phyloP scores from a whole-genome alignment of 1,140 invertebrate genomes.

The Danaus melanippus region DNA sequence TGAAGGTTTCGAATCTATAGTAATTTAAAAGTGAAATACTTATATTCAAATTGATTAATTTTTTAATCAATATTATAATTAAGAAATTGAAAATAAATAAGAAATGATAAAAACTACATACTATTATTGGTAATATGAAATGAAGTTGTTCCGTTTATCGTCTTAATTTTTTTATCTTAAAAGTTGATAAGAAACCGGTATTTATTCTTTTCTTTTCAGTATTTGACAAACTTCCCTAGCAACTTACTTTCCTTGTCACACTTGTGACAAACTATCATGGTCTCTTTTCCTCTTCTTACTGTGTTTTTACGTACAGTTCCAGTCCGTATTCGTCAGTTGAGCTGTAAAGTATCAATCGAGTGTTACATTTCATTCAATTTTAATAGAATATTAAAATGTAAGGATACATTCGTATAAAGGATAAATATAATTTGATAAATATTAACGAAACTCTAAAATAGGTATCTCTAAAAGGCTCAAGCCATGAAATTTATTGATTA shows the following conservation, averaged over 20 bases:
- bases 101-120: no score
- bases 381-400: conserved; percentile 24
- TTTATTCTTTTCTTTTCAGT: conserved; percentile 28
- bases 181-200: conserved; percentile 56
- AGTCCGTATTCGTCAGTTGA: conserved; percentile 48
- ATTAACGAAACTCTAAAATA: neutral
- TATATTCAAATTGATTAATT: no score
- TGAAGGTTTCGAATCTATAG: no score
- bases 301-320: conserved; percentile 32
- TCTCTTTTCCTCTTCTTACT: conserved; percentile 24
- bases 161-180: conserved; percentile 14
- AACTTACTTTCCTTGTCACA: conserved; percentile 29
- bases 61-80: no score
- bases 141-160: neutral
- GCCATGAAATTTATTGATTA: conserved; percentile 26
- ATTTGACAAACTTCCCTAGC: conserved; percentile 32
- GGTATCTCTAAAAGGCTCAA: no score
- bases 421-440: conserved; percentile 5
- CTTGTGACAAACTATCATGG: conserved; percentile 11
- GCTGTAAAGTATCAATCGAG: conserved; percentile 23
- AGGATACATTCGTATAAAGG: conserved; percentile 5
- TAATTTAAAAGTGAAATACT: no score
- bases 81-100: no score
- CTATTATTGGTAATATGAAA: no score
- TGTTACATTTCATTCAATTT: conserved; percentile 10